Evolutionary conservation across 2,113 vertebrate genomes (phyloP), one percentile per base, ranked within the genome.

Genomic region (Nerophis lumbriciformis): DNA sequence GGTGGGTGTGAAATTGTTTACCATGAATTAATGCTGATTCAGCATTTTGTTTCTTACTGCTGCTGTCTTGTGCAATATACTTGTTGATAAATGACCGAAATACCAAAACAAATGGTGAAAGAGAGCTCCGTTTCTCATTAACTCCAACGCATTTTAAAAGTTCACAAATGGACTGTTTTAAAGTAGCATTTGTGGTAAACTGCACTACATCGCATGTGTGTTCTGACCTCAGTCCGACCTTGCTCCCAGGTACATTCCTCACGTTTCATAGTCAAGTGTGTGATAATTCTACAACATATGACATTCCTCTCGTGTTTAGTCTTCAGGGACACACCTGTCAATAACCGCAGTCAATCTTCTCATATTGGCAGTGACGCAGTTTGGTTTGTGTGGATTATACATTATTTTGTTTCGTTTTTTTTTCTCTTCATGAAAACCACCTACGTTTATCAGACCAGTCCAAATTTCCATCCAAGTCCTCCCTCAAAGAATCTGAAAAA

Each of bases 401-500:
- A 11, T 45, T 45, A 8, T 42, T 42, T 42, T 28, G 28, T 28
- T 28, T 9, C 10, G 39, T 42, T 42, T 42, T 42, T 42, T 42
- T 42, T 44, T 44, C 8, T 70, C 59, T 73, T 44, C 21, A 53
- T 63, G 61, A 63, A 45, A 68, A 70, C 65, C 64, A 53, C 35
- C 50, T 59, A 72, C 62, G 5, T 77, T 81, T 80, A 66, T 76
- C 14, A 6, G 73, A 72, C 72, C 63, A 59, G 50, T 86, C 81
- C 71, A 79, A 81, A 75, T 85, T 83, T 82, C 80, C 76, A 81
- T 64, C 69, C 63, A 2, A 72, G 63, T 75, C 65, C 64, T 66
- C 75, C 68, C 65, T 74, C 21, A 69, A 89, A 82, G 85, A 89
- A 89, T 88, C 81, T 83, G 58, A 89, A 88, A 83, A 65, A 86